A percentile compares a stretch with the other conserved stretches of the same genome.
Conservation (phyloP, 2,888 invertebrate genomes). For the Parapristionchus giblindavisi region DNA sequence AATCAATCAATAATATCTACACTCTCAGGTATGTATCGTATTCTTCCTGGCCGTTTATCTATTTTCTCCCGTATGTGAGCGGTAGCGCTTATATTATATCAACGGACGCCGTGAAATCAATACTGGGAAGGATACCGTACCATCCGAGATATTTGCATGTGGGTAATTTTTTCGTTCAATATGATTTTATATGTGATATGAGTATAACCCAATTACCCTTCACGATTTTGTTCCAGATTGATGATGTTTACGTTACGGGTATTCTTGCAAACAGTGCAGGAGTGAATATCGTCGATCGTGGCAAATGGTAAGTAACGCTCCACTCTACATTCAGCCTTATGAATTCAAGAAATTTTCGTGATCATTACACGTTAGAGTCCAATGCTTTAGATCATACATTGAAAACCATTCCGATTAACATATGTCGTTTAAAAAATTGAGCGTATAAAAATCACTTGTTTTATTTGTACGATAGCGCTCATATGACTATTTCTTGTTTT, state of each 20-base stretch:
- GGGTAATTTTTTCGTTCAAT: neutral
- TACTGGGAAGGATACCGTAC: slow-evolving; percentile 2
- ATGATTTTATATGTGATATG: neutral
- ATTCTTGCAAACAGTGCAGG: slow-evolving; percentile 14
- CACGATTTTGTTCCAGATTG: neutral
- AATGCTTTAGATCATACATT: no score
- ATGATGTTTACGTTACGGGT: slow-evolving; percentile 16
- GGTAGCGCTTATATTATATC: slow-evolving; percentile 3
- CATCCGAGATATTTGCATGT: slow-evolving; percentile 11
- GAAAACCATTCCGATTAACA: no score
- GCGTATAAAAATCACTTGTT: no score
- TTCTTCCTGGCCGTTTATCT: no score
- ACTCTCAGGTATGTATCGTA: neutral
- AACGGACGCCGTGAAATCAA: neutral
- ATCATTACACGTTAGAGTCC: no score
- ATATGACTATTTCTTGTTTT: no score
- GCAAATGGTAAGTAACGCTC: slow-evolving; percentile 19
- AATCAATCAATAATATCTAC: no score
- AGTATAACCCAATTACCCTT: neutral
- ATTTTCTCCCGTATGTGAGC: no score
- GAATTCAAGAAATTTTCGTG: no score
- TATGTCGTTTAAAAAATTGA: no score
- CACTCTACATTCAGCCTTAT: no score
- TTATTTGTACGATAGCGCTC: no score
- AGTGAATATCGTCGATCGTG: neutral